Base-by-base conservation (phyloP, 2,113 vertebrate genomes). In the Leucopsar rothschildi region DNA sequence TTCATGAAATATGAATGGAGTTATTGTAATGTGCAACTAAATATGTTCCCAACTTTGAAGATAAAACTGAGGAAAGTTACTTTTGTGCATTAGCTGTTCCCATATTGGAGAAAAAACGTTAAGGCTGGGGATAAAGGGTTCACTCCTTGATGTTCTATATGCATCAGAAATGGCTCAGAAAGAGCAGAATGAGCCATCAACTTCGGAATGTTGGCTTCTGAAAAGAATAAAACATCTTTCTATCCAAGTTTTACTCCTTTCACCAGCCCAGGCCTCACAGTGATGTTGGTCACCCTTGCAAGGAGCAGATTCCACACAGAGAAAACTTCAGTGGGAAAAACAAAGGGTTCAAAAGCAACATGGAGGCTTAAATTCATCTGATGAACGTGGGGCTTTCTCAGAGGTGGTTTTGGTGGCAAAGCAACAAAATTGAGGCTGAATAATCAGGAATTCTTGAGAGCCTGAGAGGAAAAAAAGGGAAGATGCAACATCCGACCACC, bases 1-100 rank as follows among this genome's bases (percentile, higher is more conserved):
- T 49, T 78, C 81, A 95, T 93, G 80, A 84, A 92, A 84, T 87
- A 88, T 92, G 92, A 93, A 92, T 69, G 31, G 82, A 52, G 57
- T 79, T 57, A 91, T 93, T 93, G 86, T 87, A 40, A 95, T 68
- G 42, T 20, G 88, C 70, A 68, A 71, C 86, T 79, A 87, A 94
- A 71, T 59, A 73, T 37, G 68, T 71, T 86, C 80, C 86, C 64
- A 59, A 39, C 73, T 91, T 93, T 53, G 77, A 89, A 89, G 95
- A 95, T 89, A 92, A 91, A 86, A 33, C 37, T 57, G 73, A 66
- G 82, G 60, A 68, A 94, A 91, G 80, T 86, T 84, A 68, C 86
- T 93, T 92, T 56, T 72, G 89, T 79, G 86, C 37, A 44, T 78
- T 47, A 52, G 78, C 39, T 85, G 53, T 23, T 92, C 77, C 72